These are phyloP conservation scores for Argya squamiceps DNA, from an alignment of 2,797 vertebrate species.

Conservation along the genomic window DNA sequence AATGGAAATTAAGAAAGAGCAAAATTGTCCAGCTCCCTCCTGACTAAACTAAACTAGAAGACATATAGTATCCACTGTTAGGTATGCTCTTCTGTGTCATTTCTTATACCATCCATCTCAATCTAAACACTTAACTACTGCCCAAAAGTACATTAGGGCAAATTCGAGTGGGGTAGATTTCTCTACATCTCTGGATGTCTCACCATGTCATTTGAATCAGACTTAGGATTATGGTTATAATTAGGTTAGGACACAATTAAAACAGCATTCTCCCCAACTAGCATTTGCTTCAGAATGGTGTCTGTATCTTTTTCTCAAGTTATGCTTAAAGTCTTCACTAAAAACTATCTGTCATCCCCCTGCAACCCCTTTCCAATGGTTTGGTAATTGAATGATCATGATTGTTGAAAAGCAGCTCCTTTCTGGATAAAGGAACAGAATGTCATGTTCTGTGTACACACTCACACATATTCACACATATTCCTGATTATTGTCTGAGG, in stretches of 20 bases:
- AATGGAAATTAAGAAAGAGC: not conserved
- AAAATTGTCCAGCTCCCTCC: not conserved
- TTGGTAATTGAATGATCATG: not conserved
- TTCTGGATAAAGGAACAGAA: not conserved
- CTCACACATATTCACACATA: not conserved
- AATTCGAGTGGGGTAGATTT: not conserved
- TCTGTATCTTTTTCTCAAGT: not conserved
- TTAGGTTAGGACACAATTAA: not conserved
- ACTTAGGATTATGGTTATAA: not conserved
- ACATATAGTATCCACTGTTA: not conserved
- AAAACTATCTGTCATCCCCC: not conserved
- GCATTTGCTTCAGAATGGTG: not conserved
- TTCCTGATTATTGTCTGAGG: not conserved
- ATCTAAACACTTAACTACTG: not conserved
- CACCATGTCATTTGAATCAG: not conserved
- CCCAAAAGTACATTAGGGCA: not conserved
- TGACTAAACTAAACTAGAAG: not conserved
- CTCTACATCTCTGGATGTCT: not conserved
- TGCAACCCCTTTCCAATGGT: not conserved
- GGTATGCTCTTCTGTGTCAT: not conserved
- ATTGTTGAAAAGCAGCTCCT: not conserved
- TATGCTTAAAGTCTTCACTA: not conserved
- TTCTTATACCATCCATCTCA: not conserved
- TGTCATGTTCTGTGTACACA: not conserved
- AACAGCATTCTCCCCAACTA: not conserved